Percentiles rank a stretch among this genome's conserved stretches.
phyloP scores from a whole-genome alignment of 1,140 invertebrate species.

The Apis dorsata region DNA sequence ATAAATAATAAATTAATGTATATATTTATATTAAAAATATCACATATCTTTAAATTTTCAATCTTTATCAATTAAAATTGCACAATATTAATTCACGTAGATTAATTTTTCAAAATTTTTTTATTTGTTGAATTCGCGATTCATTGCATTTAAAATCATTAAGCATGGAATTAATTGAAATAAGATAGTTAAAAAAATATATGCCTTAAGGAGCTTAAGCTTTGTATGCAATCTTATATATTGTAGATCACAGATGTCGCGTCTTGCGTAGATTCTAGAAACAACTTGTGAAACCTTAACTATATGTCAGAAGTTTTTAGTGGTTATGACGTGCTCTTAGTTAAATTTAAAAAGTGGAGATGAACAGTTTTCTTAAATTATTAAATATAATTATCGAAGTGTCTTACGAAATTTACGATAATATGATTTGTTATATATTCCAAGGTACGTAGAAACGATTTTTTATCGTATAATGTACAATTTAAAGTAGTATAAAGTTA shows the following conservation, averaged over 20 bases:
- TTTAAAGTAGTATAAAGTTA: not conserved
- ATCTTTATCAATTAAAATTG: not conserved
- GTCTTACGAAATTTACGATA: not conserved
- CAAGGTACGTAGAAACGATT: not conserved
- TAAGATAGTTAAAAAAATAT: not conserved
- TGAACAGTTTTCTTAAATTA: not conserved
- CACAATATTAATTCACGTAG: not conserved
- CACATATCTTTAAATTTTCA: not conserved
- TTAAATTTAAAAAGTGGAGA: not conserved
- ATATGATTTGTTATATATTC: not conserved
- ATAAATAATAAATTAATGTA: too few relatives aligned
- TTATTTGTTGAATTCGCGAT: not conserved
- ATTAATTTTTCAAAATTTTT: not conserved
- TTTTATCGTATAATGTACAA: not conserved
- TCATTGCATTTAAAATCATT: not conserved
- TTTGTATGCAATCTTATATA: not conserved
- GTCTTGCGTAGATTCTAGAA: constrained; percentile 4
- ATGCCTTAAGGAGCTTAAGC: not conserved
- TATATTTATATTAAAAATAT: not conserved
- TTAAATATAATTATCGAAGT: not conserved
- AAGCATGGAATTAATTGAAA: not conserved
- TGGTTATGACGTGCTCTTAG: not conserved
- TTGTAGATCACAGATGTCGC: constrained; percentile 20
- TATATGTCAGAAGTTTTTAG: not conserved
- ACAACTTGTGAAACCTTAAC: not conserved